These are phyloP conservation scores for Eudorcas thomsonii DNA, from an alignment of 2,113 vertebrate species.

Conservation along the genomic window DNA sequence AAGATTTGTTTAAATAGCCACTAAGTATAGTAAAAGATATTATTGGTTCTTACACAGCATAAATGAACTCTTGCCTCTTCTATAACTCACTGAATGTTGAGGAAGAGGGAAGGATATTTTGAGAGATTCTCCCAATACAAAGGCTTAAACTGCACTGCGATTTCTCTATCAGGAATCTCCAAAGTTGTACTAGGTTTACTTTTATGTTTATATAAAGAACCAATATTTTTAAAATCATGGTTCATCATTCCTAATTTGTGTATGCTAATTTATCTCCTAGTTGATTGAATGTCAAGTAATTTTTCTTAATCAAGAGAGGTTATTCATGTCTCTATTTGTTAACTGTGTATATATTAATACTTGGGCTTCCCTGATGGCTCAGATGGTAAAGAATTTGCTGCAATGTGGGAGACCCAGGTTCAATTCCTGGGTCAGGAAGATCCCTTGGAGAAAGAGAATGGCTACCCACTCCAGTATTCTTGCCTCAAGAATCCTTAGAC, in stretches of 20 bases:
- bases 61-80: not conserved
- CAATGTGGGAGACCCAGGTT: not conserved
- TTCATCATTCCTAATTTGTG: not conserved
- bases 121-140: not conserved
- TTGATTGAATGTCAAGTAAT: not conserved
- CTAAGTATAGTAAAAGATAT: not conserved
- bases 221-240: not conserved
- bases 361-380: not conserved
- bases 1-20: not conserved
- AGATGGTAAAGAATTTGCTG: not conserved
- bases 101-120: not conserved
- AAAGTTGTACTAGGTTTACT: not conserved
- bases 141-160: not conserved
- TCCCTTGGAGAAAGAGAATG: not conserved
- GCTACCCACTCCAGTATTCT: not conserved
- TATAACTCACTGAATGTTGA: not conserved
- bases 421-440: not conserved
- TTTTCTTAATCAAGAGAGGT: not conserved
- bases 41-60: not conserved
- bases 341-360: not conserved
- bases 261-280: not conserved
- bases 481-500: not conserved
- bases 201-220: not conserved
- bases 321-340: not conserved
- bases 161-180: not conserved